These are phyloP conservation scores for Tokudaia muenninki DNA, from an alignment of 2,797 vertebrate genomes.

Conservation along the genomic window DNA sequence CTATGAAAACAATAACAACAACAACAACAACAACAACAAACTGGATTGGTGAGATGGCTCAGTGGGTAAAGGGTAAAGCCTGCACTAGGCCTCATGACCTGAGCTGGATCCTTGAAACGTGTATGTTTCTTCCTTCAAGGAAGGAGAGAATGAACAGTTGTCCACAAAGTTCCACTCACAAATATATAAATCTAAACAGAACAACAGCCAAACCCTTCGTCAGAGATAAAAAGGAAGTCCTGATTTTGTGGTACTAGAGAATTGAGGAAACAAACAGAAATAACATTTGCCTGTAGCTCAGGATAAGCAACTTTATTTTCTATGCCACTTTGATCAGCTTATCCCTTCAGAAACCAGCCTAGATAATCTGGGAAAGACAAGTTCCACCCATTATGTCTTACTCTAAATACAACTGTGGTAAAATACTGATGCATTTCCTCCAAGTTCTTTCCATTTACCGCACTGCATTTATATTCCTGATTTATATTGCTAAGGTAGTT, in stretches of 20 bases:
- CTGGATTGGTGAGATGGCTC: neutral
- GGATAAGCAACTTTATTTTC: neutral
- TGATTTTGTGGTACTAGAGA: neutral
- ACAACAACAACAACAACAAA: neutral
- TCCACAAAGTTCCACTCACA: neutral
- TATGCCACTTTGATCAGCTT: neutral
- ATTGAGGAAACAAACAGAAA: neutral
- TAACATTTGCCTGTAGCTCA: neutral
- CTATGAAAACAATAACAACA: neutral
- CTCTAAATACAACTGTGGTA: neutral
- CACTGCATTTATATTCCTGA: neutral
- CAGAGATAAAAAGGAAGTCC: neutral
- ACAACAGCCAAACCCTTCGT: neutral
- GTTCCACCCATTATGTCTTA: neutral
- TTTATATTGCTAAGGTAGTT: neutral
- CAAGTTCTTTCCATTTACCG: neutral
- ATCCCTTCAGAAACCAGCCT: neutral
- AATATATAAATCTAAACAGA: neutral
- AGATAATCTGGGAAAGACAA: conserved; percentile 25
- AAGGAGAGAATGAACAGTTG: neutral
- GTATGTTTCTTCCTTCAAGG: neutral
- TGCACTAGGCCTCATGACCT: neutral
- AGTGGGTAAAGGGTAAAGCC: neutral
- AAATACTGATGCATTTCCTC: neutral
- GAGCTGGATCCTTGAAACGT: neutral